Base-by-base conservation (phyloP, 2,113 vertebrate genomes). In the Dinomys branickii region DNA sequence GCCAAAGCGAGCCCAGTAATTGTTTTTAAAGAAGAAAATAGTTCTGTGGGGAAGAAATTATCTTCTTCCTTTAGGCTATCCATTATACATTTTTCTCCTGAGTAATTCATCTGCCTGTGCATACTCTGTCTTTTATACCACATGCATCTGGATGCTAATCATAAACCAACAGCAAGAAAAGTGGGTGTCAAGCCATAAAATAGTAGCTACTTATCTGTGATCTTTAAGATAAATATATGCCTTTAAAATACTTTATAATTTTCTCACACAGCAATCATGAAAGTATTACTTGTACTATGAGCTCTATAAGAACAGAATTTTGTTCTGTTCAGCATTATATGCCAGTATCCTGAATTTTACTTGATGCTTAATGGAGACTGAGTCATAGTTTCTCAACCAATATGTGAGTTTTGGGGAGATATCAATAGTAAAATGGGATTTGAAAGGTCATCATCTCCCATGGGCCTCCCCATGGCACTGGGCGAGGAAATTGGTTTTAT, bases 21-120 rank as follows among this genome's bases (percentile, higher is more conserved):
- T 65, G 84, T 93, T 93, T 89, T 47, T 56, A 16, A 91, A 88
- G 69, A 85, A 94, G 85, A 13, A 63, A 88, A 38, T 93, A 83
- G 86, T 14, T 24, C 17, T 13, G 9, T n/a, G 12, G 44, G 26
- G 26, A 30, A 91, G 33, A 44, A 78, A 59, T 17, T 47, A 3
- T 59, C 9, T 47, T 19, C 58, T 59, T 10, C 3, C 1, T 67
- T 69, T 19, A 75, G 14, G 61, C 19, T 38, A 71, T 38, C 69
- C 80, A 52, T 26, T 5, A 9, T 44, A n/a, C 16, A 50, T 71
- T 88, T 91, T 95, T 63, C 41, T 35, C 44, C 28, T 19, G 90
- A 73, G n/a, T 56, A 85, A 61, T 63, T 77, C 3, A 83, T 85
- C 89, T 24, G 84, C 35, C 75, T 63, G 0, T 58, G 22, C 16